Evolutionary conservation across 2,888 invertebrate genomes (phyloP).

Genomic region (Tethea ocularis): DNA sequence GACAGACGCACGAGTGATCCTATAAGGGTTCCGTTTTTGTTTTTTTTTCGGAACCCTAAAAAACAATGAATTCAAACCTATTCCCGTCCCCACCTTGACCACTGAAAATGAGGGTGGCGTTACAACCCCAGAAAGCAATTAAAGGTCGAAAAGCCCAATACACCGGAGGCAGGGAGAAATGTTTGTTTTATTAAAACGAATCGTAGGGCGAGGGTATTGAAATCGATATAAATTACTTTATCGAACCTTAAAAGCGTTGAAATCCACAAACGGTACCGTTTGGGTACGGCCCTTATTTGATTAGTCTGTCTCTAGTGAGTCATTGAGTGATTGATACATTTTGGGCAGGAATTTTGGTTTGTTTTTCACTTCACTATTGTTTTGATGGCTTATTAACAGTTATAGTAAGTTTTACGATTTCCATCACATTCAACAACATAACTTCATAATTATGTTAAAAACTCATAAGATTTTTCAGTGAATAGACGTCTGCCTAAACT

Average conservation of each 20-base stretch:
- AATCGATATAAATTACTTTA: slow-evolving; percentile 39
- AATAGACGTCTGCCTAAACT: too few species aligned
- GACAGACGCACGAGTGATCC: too few species aligned
- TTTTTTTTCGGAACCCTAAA: too few species aligned
- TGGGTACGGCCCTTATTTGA: background rate
- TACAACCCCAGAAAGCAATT: slow-evolving; percentile 1
- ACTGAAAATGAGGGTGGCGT: background rate
- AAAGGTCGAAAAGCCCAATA: slow-evolving; percentile 1
- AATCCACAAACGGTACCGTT: slow-evolving; percentile 28
- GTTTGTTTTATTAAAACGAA: slow-evolving; percentile 7
- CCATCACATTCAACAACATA: too few species aligned
- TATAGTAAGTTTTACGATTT: too few species aligned
- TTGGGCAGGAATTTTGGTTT: background rate
- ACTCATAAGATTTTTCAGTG: too few species aligned
- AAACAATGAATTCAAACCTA: background rate
- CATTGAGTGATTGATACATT: background rate
- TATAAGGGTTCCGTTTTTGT: too few species aligned
- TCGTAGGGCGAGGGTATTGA: slow-evolving; percentile 29
- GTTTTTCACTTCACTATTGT: too few species aligned
- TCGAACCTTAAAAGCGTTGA: slow-evolving; percentile 37
- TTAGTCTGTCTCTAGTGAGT: background rate
- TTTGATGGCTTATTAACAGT: too few species aligned
- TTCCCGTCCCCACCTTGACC: background rate
- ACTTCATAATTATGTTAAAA: too few species aligned
- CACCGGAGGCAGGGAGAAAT: background rate